phyloP scores from a whole-genome alignment of 2,113 vertebrate genomes.

The Turdus rufiventris region DNA sequence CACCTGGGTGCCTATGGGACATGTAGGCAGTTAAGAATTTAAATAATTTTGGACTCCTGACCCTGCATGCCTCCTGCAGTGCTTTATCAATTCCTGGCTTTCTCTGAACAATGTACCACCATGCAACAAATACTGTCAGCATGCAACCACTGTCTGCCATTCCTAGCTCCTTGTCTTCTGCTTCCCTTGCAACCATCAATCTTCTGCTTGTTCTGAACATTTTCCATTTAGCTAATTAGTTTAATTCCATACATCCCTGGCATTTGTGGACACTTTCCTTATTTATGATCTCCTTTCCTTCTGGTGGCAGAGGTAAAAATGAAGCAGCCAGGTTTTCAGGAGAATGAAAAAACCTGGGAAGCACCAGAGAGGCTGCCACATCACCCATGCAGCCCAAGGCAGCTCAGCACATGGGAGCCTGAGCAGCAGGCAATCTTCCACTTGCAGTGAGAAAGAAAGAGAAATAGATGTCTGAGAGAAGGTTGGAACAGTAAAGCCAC shows the following conservation, averaged over 20 bases:
- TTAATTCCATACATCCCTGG: neutral
- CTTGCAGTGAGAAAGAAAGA: rapidly evolving
- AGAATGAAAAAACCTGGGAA: neutral
- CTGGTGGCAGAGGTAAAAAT: neutral
- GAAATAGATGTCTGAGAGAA: neutral
- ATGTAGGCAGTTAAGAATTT: neutral
- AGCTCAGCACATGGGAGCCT: neutral
- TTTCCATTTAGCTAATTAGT: neutral
- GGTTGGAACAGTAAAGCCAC: neutral
- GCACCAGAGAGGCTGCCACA: neutral
- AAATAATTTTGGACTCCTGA: neutral
- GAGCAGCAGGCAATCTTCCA: neutral
- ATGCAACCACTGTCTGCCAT: neutral
- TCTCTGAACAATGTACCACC: neutral
- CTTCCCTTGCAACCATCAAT: neutral
- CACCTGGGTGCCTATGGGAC: neutral
- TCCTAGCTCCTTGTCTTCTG: neutral
- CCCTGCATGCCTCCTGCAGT: neutral
- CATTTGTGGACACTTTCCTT: neutral
- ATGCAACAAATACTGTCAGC: neutral
- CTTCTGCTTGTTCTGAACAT: neutral
- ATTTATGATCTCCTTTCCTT: neutral
- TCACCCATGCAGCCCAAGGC: rapidly evolving
- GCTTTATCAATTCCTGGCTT: neutral
- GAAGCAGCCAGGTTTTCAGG: neutral